Base-by-base conservation (phyloP, 2,888 invertebrate species). In the Beris morrisii region DNA sequence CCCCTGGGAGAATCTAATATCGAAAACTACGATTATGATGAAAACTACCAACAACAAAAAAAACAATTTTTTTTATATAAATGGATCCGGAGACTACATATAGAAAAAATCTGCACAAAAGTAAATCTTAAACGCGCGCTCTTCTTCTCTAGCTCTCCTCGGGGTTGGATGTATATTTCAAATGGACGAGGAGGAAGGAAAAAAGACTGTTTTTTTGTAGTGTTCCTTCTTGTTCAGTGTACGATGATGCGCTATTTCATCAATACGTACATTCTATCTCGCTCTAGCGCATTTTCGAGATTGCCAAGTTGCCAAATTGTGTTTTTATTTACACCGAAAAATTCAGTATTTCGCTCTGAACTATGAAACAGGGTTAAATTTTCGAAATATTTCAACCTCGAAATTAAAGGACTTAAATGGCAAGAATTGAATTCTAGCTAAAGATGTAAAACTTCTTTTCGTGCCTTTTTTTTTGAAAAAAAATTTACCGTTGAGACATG, bases 231-330 rank as follows among this genome's bases (percentile, higher is more conserved):
- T 61, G 61, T 61, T 32, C 48, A 45, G 31, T 43, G 15, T 56
- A 38, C 38, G 61, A 61, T 9, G 38, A 63, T 65, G 65, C 68
- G 65, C 67, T 66, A 65, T 69, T 57, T 50, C 48, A 11, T 58
- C 38, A 38, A 38, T 56, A 43, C 55, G 46, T 38, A 38, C 58
- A 7, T 57, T 61, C 69, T 67, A 61, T 68, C 68, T 63, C 69
- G 67, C 65, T 70, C 66, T 54, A 46, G 59, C 64, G 57, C 70
- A 69, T 65, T 71, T 67, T 64, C 66, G 63, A 67, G 69, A 70
- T 71, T 72, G 68, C 72, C 70, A 67, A 70, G 69, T 72, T 72
- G 71, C 70, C 70, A 68, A 72, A 72, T 70, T 71, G 68, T 71
- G 55, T 64, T 64, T 64, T 55, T 64, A 63, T 65, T 66, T 61